A percentile compares a stretch with the other conserved stretches of the same genome.
Conservation (phyloP, 2,113 vertebrate genomes). For the Lethenteron reissneri region DNA sequence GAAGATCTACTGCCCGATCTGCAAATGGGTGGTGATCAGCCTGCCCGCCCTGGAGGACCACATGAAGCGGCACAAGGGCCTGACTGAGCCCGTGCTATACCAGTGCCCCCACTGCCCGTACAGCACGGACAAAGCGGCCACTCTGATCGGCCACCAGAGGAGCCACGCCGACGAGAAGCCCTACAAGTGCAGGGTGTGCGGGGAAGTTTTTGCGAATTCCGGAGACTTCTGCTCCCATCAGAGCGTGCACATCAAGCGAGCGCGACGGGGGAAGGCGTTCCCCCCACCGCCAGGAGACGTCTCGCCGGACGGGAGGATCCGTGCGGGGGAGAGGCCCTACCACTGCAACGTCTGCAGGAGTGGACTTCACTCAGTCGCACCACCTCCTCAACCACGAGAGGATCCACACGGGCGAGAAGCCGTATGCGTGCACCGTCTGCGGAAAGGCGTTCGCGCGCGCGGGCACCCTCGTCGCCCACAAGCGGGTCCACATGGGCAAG, state of each 20-base stretch:
- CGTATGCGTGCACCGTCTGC: not conserved
- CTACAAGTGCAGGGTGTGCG: not conserved
- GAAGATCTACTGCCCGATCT: no score
- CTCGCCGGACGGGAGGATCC: not conserved
- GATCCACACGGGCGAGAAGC: slow-evolving; percentile 3
- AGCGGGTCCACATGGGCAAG: slow-evolving; percentile 26
- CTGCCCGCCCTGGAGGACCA: not conserved
- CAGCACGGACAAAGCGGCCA: not conserved
- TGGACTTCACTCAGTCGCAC: not conserved
- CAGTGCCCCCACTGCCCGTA: not conserved
- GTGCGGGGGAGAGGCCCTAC: not conserved
- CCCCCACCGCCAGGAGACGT: not conserved
- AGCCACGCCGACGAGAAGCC: slow-evolving; percentile 1
- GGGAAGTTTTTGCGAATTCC: not conserved
- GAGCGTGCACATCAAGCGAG: not conserved
- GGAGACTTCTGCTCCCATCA: not conserved
- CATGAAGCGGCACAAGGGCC: not conserved
- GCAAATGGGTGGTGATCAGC: not conserved
- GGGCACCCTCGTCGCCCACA: slow-evolving; percentile 8
- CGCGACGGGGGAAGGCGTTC: not conserved
- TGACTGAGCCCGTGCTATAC: not conserved
- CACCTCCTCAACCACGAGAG: not conserved
- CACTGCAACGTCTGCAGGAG: not conserved
- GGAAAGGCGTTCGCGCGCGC: slow-evolving; percentile 1
- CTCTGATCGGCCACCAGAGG: not conserved